Evolutionary conservation across 2,888 invertebrate genomes (phyloP).

Genomic region (Rhingia campestris): DNA sequence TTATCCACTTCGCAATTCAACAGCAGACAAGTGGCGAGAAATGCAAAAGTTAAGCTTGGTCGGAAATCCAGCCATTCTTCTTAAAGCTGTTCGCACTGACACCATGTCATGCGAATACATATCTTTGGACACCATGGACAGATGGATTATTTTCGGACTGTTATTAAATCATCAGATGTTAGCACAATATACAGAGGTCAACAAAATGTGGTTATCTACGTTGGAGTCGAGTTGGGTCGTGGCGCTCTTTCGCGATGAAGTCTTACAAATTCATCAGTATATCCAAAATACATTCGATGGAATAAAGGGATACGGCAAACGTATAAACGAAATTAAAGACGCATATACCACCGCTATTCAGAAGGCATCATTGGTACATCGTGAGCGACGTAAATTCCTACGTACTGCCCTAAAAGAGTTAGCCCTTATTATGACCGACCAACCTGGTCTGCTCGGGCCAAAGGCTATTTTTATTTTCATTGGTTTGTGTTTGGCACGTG

Average conservation of each 20-base stretch:
- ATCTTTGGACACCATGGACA: conserved; percentile 96
- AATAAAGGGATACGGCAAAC: conserved; percentile 96
- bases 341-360: conserved; percentile 94
- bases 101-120: conserved; percentile 99
- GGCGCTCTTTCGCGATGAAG: conserved; percentile 97
- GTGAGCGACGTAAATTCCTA: conserved; percentile 97
- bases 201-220: conserved; percentile 95
- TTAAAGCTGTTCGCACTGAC: conserved; percentile 97
- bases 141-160: conserved; percentile 98
- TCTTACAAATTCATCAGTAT: conserved; percentile 96
- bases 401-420: conserved; percentile 97
- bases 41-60: conserved; percentile 96
- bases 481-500: conserved; percentile 96
- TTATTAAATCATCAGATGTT: conserved; percentile 94
- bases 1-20: conserved; percentile 93
- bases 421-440: conserved; percentile 96
- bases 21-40: conserved; percentile 96
- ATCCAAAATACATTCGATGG: conserved; percentile 96
- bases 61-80: conserved; percentile 95
- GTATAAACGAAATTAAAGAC: conserved; percentile 97
- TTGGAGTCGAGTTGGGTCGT: conserved; percentile 97
- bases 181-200: conserved; percentile 90
- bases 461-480: conserved; percentile 98
- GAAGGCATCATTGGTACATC: conserved; percentile 94
- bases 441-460: conserved; percentile 97